Base-by-base conservation (phyloP, 2,113 vertebrate species). In the Aspidoscelis tigris region DNA sequence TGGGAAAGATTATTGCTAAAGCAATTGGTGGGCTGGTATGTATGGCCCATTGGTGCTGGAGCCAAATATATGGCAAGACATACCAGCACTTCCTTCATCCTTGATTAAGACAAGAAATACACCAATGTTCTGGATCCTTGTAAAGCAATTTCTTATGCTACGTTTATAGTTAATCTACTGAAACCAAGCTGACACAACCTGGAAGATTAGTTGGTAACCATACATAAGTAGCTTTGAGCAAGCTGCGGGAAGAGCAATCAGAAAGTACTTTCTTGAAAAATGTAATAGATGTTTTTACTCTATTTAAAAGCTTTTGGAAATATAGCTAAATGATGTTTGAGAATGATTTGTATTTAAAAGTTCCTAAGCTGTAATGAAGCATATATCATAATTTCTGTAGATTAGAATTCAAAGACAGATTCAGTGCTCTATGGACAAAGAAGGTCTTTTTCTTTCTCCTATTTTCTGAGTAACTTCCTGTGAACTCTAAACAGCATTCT, bases 231-330 rank as follows among this genome's bases (percentile, higher is more conserved):
- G 39, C 33, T 55, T 14, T 71, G 21, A 72, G 3, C 7, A 22
- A 22, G 33, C 14, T 70, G n/a, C 5, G 5, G 2, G 10, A 20
- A 82, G 39, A 22, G 5, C 26, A 66, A 2, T 50, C 41, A 33
- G 61, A n/a, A 43, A 61, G 44, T 3, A 64, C 47, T 7, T 33
- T 64, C 24, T 16, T 26, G 44, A 5, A 73, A 61, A 5, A 47
- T 4, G 22, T 16, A 21, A 12, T 39, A 33, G 26, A 68, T 39
- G 44, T 18, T 39, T 66, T 12, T 39, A 39, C 39, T 39, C 6
- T 14, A 68, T 21, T 78, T 12, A n/a, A 80, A 80, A 70, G 50
- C 8, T 14, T 22, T 41, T 71, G n/a, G 79, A 81, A 81, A 71
- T 70, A 53, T 21, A 53, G 26, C 3, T 68, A 78, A 33, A 74